A percentile compares a stretch with the other conserved stretches of the same genome.
phyloP scores from a whole-genome alignment of 2,888 invertebrate genomes.

The Epinotia nisella region DNA sequence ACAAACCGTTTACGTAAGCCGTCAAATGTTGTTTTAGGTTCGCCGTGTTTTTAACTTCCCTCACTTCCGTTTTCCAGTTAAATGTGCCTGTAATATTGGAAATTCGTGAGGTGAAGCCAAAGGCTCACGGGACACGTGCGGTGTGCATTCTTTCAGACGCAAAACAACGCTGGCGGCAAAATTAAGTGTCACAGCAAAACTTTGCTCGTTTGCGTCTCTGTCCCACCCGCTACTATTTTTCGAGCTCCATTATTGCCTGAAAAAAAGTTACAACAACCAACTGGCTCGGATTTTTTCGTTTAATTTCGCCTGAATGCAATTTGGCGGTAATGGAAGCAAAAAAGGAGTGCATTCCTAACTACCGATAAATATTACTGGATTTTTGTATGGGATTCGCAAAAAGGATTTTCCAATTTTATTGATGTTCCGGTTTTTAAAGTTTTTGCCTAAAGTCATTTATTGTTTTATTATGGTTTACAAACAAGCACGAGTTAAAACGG shows the following conservation, averaged over 20 bases:
- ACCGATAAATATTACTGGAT: constrained; percentile 38
- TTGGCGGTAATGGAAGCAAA: constrained; percentile 53
- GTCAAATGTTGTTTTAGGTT: constrained; percentile 40
- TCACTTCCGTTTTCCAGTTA: constrained; percentile 7
- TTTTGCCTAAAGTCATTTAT: neutral
- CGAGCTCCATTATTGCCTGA: constrained; percentile 60
- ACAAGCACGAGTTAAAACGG: neutral
- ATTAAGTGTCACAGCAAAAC: constrained; percentile 65
- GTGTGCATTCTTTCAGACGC: constrained; percentile 46
- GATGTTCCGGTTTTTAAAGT: neutral
- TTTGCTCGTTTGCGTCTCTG: constrained; percentile 56
- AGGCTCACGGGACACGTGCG: constrained; percentile 27
- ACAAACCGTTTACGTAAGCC: constrained; percentile 34
- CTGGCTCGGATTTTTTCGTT: constrained; percentile 57
- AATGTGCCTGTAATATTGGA: constrained; percentile 27
- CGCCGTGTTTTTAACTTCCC: constrained; percentile 28
- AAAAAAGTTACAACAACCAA: constrained; percentile 56
- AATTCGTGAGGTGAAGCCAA: constrained; percentile 22
- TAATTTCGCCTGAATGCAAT: constrained; percentile 62
- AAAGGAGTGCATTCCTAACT: constrained; percentile 30
- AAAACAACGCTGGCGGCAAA: constrained; percentile 53
- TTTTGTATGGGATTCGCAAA: constrained; percentile 10
- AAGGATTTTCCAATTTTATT: constrained; percentile 16
- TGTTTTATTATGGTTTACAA: constrained; percentile 4
- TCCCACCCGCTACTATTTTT: constrained; percentile 56